Base-by-base conservation (phyloP, 2,888 invertebrate genomes). In the Coelopa pilipes region DNA sequence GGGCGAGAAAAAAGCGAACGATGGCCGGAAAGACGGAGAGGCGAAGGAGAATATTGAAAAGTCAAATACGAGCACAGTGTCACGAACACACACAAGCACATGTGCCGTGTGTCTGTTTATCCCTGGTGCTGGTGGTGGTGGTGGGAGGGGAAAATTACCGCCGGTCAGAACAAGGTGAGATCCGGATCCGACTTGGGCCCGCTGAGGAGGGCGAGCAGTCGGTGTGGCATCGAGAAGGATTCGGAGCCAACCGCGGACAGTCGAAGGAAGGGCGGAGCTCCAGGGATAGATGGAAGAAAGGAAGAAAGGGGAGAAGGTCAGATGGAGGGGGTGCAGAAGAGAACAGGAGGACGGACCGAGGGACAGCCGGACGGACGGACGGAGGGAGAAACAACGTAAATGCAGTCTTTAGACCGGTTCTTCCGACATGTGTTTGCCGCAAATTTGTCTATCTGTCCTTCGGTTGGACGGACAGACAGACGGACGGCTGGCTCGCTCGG, bases 361-460 rank as follows among this genome's bases (percentile, higher is more conserved):
- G 34, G 7, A 34, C 15, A 13, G 13, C 4, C 4, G 34, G 34
- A 34, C 7, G 34, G 34, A 34, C 34, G 34, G 7, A 34, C 7
- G 34, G 34, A 34, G 2, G 34, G 34, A 34, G 34, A 34, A 7
- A 34, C 34, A 60, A 65, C 17, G 55, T 69, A 69, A 62, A 63
- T 55, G 55, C 47, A 55, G 66, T 66, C 72, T 66, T 66, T 50
- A 72, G 73, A 50, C 19, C 13, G 50, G 67, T 67, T 73, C 68
- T 53, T 60, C 68, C 68, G 49, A 53, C 73, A 73, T 67, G 68
- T 74, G 70, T 69, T 55, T 53, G 53, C 74, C 50, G 19, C 66
- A 55, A 74, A 66, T 53, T 68, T 69, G 55, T 73, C 53, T 49
- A 13, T 66, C 34, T 66, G 72, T 72, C 55, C 66, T 49, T 21